Base-by-base conservation (phyloP, 2,113 vertebrate species). In the Cacatua alba region DNA sequence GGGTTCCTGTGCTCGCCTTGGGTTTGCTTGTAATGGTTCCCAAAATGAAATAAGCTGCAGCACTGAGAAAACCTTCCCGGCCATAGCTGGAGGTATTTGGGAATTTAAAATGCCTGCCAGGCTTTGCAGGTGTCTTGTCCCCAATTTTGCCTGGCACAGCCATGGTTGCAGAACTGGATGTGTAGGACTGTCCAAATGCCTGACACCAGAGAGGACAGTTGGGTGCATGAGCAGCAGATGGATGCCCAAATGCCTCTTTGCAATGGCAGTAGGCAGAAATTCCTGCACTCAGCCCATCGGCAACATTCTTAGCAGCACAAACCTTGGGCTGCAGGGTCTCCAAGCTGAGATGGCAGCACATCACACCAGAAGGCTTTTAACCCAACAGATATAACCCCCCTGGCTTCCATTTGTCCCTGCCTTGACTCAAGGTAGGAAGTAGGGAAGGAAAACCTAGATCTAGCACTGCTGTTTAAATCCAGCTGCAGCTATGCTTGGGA, bases 71-170 rank as follows among this genome's bases (percentile, higher is more conserved):
- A 51, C 68, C 18, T 51, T 88, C 44, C 60, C 39, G 26, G 17
- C 44, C 7, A 0, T 33, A 31, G 59, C 3, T 62, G 29, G 41
- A 33, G 19, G 0, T 55, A 48, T 83, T 67, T 29, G 33, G 63
- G 41, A 25, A 63, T 85, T 92, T 86, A 10, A 86, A 78, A 84
- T 37, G 44, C 13, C 35, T 31, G 43, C 39, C 43, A 75, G 64
- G 52, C 69, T 88, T 70, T 71, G 86, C 49, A 31, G 93, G 52
- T 88, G 41, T 69, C 29, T 88, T 18, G 26, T 88, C 24, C n/a
- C 29, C 9, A 18, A 0, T 92, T 81, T 57, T 77, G 37, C 25
- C 2, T 59, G 29, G 46, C 44, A 31, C 48, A 63, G 43, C 72
- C 60, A 2, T 33, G 46, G 60, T 62, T 72, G 51, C 65, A 64